Base-by-base conservation (phyloP, 2,113 vertebrate species). In the Hippocampus zosterae region DNA sequence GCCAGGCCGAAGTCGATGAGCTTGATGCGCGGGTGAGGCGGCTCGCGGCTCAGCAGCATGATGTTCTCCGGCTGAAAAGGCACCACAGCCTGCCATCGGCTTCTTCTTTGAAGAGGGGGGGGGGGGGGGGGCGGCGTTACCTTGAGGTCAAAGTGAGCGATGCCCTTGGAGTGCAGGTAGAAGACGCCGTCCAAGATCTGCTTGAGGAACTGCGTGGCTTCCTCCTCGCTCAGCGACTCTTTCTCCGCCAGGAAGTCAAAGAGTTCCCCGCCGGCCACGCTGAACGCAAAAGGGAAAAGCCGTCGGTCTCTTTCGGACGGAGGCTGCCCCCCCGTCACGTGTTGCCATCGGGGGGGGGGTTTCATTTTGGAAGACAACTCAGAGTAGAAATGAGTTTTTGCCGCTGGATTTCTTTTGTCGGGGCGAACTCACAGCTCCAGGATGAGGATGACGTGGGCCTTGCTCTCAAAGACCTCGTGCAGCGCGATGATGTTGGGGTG, bases 141-240 rank as follows among this genome's bases (percentile, higher is more conserved):
- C 97, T 99, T 99, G 37, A 99, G 95, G 91, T 99, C 97, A 71
- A 99, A 99, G 91, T 99, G 97, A 65, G 97, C 96, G 55, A 99
- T 98, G 37, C 93, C 91, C 77, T 97, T 96, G 74, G 94, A 94
- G 87, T 99, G 97, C 55, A 99, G 94, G 90, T 98, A 99, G 83
- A 94, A 91, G 86, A 99, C 97, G 27, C 97, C 97, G 19, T 96
- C 97, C 77, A 99, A 94, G 85, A 99, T 98, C 87, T 99, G 97
- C 79, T 99, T 99, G 70, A 99, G 95, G 91, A 99, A 99, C 89
- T 98, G 96, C 0, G 97, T 98, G 73, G 97, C 97, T 81, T 99
- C 96, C 76, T 99, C 97, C 87, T 99, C 96, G 0, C 95, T 95
- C 73, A 99, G 88, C 23, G 97, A 99, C 91, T 99, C 97, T 71